Base-by-base conservation (phyloP, 2,797 vertebrate species). In the Phylloscopus collybita region DNA sequence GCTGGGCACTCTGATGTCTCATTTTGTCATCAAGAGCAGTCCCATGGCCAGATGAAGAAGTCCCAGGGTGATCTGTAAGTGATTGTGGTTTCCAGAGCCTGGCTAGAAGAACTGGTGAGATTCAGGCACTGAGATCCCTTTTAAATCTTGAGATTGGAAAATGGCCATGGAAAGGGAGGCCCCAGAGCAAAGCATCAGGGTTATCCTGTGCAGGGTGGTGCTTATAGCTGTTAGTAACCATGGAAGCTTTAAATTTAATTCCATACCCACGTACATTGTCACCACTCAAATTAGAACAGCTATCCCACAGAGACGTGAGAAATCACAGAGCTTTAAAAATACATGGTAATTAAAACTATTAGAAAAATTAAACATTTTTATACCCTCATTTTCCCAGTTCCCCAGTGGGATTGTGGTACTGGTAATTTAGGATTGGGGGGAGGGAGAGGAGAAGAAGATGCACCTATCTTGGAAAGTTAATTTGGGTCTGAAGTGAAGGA, bases 261-360 rank as follows among this genome's bases (percentile, higher is more conserved):
- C 62, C 47, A 45, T 86, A 86, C 80, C 94, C 93, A 91, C n/a
- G 1, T 92, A 88, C 54, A 36, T 79, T 95, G 91, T 95, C 95
- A 95, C 90, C 70, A 72, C 90, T 91, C 88, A 90, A 54, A 94
- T 79, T 90, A 83, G 93, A 96, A 86, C 59, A 93, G 81, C 66
- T 95, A 86, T 89, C 81, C 92, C 47, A 85, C 91, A 86, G 86
- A 4, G 8, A 65, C 1, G 0, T 80, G 71, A 80, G 82, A 90
- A 82, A 85, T 94, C 92, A 72, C 71, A 78, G 51, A 23, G 36
- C 62, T 93, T 87, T 56, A 66, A 95, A 96, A 94, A 81, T 56
- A 84, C 45, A 29, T 44, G 29, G 76, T 92, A 92, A 91, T 92
- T 97, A 91, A 95, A 96, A 91, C 66, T 88, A 95, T 92, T 91